phyloP scores from a whole-genome alignment of 2,113 vertebrate genomes.

The Anoura caudifer region DNA sequence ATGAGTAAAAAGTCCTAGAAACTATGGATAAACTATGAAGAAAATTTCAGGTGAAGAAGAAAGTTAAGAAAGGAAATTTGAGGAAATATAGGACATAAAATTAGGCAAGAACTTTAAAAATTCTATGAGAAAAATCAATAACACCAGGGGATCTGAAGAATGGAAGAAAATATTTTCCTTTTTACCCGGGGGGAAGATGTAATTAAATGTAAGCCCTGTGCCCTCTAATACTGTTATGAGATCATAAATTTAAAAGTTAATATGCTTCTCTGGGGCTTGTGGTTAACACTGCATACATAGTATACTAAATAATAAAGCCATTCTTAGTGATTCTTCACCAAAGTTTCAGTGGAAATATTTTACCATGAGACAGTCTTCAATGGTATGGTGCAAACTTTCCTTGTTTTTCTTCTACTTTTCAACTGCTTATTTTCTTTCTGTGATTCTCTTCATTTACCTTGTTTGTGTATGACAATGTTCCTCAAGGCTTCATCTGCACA shows the following conservation, averaged over 20 bases:
- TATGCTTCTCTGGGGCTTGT: not conserved
- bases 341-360: not conserved
- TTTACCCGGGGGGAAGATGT: not conserved
- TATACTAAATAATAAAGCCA: not conserved
- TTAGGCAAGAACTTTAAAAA: constrained; percentile 8
- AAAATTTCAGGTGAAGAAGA: not conserved
- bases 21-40: not conserved
- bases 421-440: not conserved
- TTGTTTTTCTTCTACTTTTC: not conserved
- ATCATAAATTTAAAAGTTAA: not conserved
- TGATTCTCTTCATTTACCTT: not conserved
- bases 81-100: not conserved
- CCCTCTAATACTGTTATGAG: not conserved
- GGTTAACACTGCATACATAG: not conserved
- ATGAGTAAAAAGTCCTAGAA: not conserved
- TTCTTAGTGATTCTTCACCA: not conserved
- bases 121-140: not conserved
- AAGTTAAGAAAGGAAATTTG: constrained; percentile 21
- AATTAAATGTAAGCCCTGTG: not conserved
- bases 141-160: not conserved
- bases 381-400: not conserved
- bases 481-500: not conserved
- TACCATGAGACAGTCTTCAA: not conserved
- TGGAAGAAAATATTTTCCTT: not conserved
- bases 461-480: not conserved